Conservation (phyloP, 2,888 invertebrate species). For the Sialis lutaria region DNA sequence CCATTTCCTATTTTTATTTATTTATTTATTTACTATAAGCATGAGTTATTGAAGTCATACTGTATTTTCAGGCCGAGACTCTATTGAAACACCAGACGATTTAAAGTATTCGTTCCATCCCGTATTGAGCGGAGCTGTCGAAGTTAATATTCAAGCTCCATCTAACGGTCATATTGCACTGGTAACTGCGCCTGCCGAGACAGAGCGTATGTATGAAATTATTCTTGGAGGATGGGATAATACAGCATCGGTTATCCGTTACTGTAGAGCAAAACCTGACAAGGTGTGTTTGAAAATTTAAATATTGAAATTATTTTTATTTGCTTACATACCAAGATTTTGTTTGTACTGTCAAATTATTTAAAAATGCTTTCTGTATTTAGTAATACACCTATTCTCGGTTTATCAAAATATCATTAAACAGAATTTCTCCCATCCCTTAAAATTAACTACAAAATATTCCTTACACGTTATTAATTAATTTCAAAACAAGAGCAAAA, state of each 20-base stretch:
- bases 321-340: too few species aligned
- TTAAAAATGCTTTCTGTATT: conserved; percentile 6
- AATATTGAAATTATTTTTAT: too few species aligned
- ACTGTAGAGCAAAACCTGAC: conserved; percentile 42
- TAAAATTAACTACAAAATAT: too few species aligned
- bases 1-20: too few species aligned
- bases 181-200: conserved; percentile 32
- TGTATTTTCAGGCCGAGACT: too few species aligned
- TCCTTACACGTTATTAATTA: too few species aligned
- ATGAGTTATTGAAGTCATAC: too few species aligned
- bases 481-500: too few species aligned
- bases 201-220: conserved; percentile 46
- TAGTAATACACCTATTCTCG: background rate
- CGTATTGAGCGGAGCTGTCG: conserved; percentile 31
- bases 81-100: conserved; percentile 29
- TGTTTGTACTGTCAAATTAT: conserved; percentile 2
- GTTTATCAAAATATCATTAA: background rate
- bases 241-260: conserved; percentile 42
- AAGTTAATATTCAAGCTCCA: conserved; percentile 39
- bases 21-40: too few species aligned
- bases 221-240: conserved; percentile 54
- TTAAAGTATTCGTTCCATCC: conserved; percentile 41
- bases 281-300: conserved; percentile 27
- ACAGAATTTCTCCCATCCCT: too few species aligned
- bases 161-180: conserved; percentile 48